Evolutionary conservation across 2,888 invertebrate species (phyloP).

Genomic region (Gastracanthus pulcherrimus): DNA sequence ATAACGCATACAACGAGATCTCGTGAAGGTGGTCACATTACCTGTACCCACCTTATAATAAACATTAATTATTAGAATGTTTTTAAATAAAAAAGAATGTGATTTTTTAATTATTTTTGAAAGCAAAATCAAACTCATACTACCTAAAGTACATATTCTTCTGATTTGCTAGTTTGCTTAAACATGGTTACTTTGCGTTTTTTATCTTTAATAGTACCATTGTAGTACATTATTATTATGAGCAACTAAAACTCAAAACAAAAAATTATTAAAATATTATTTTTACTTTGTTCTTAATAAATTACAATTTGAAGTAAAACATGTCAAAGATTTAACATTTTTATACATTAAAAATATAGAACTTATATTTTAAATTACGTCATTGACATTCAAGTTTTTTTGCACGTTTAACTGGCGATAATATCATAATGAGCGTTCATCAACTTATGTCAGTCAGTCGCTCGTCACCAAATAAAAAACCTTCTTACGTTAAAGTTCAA

Average conservation of each 20-base stretch:
- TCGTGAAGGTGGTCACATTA: too few relatives aligned
- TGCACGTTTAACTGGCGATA: not conserved
- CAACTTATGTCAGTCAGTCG: not conserved
- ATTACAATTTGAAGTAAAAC: too few relatives aligned
- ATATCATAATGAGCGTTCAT: not conserved
- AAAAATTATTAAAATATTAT: not conserved
- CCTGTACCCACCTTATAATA: not conserved
- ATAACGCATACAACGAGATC: too few relatives aligned
- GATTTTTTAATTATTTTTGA: not conserved
- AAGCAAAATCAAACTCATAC: not conserved
- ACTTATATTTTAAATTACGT: not conserved
- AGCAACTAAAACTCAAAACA: not conserved
- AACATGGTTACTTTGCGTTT: too few relatives aligned
- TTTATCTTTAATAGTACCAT: too few relatives aligned
- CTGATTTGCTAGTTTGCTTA: too few relatives aligned
- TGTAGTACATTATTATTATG: too few relatives aligned
- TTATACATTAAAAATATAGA: too few relatives aligned
- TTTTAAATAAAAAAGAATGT: not conserved
- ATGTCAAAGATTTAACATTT: too few relatives aligned
- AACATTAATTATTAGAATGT: not conserved
- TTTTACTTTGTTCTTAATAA: too few relatives aligned
- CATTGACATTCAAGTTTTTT: not conserved
- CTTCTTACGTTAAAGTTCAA: not conserved
- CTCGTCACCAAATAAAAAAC: slow-evolving; percentile 6
- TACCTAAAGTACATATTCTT: not conserved